phyloP scores from a whole-genome alignment of 2,888 invertebrate genomes.

The Philonicus albiceps region DNA sequence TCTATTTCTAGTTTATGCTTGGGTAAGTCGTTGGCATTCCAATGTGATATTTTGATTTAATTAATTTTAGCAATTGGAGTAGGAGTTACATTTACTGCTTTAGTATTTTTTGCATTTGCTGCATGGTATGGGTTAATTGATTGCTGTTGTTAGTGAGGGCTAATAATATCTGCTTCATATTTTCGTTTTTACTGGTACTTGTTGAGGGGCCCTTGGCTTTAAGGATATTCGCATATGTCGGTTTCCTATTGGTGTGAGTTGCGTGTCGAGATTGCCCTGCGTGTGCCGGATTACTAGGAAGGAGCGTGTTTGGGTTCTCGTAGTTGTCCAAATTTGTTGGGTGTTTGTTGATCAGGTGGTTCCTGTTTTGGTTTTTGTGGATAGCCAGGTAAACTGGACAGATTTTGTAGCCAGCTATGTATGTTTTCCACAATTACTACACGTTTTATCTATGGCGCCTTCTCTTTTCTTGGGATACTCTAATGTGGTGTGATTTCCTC shows the following conservation, averaged over 20 bases:
- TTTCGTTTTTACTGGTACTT: background rate
- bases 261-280: background rate
- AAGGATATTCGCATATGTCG: background rate
- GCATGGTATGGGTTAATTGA: background rate
- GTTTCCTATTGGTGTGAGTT: background rate
- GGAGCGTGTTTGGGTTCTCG: background rate
- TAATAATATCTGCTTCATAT: background rate
- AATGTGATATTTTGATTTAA: background rate
- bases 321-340: background rate
- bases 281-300: background rate
- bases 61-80: background rate
- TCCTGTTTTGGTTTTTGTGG: background rate
- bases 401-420: background rate
- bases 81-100: background rate
- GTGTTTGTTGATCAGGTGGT: background rate
- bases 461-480: too few species aligned
- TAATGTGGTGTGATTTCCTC: too few species aligned
- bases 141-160: background rate
- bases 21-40: background rate
- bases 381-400: background rate
- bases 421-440: too few species aligned
- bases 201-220: background rate
- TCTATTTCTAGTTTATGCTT: background rate
- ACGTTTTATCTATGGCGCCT: too few species aligned
- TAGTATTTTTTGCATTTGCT: background rate